These are phyloP conservation scores for Nasonia oneida DNA, from an alignment of 2,888 invertebrate species.

Conservation along the genomic window DNA sequence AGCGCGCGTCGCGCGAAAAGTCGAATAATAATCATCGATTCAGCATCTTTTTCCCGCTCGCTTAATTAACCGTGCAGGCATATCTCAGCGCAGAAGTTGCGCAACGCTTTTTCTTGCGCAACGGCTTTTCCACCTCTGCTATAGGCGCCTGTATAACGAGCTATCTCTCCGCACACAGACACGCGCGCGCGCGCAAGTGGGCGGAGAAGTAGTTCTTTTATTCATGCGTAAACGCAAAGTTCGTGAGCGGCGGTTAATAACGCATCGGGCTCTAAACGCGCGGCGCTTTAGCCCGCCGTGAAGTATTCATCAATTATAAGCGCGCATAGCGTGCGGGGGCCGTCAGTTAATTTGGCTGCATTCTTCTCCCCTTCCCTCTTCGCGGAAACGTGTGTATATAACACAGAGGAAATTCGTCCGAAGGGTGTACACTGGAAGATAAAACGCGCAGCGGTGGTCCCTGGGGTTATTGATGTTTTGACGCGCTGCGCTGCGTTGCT, in stretches of 20 bases:
- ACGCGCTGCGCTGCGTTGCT: slow-evolving; percentile 30
- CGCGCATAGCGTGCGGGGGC: too few species aligned
- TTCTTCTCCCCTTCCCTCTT: background rate
- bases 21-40: slow-evolving; percentile 21
- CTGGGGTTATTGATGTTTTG: slow-evolving; percentile 51
- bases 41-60: background rate
- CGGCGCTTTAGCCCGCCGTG: slow-evolving; percentile 6
- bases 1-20: slow-evolving; percentile 14
- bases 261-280: background rate
- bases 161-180: too few species aligned
- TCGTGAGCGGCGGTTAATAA: background rate
- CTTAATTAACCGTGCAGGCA: background rate
- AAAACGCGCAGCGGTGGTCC: slow-evolving; percentile 18
- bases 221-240: background rate
- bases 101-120: slow-evolving; percentile 29
- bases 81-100: background rate
- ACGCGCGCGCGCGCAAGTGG: background rate
- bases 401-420: background rate
- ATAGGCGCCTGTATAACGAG: background rate
- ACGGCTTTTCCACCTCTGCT: background rate
- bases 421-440: slow-evolving; percentile 19
- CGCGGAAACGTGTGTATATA: background rate
- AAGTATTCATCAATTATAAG: slow-evolving; percentile 43
- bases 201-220: background rate
- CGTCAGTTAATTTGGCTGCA: slow-evolving; percentile 29